Evolutionary conservation across 2,888 invertebrate genomes (phyloP), one percentile per base, ranked within the genome.

Genomic region (Vannuccia rotundouncinata): DNA sequence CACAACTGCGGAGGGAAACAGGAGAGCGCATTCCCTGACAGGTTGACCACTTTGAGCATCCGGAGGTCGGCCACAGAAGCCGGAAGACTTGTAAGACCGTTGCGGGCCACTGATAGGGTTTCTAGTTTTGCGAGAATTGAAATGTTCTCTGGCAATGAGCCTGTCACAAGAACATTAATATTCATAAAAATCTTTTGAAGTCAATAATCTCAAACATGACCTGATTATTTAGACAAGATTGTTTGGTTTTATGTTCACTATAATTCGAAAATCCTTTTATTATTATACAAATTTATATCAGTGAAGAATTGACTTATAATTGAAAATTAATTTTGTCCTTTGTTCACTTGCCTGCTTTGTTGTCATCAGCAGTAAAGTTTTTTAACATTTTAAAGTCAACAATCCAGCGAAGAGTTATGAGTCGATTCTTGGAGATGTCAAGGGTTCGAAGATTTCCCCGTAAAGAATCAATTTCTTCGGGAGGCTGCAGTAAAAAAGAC

Each of bases 401-500:
- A 81, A 92, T 89, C 80, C 87, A 87, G 17, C 86, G 83, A 0
- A 91, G 91, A 25, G 83, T 82, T 10, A 91, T 88, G 84, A 99
- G 92, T 86, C 92, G 93, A 89, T 99, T 99, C 83, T 94, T 92
- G 0, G 96, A 95, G 79, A 99, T 88, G 88, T 99, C 96, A 82
- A 99, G 89, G 59, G 93, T 95, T 83, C 98, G 91, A 80, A 99
- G 88, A 77, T 92, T 88, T 82, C 91, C 90, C 25, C 91, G 91
- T 78, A 93, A 89, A 79, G 90, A 90, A 82, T 90, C 90, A 25
- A 94, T 87, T 82, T 91, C 92, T 29, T 89, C 88, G 45, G 93
- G 93, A 45, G 45, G 45, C 45, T 45, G n/a, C n/a, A n/a, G n/a
- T n/a, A n/a, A n/a, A n/a, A n/a, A n/a, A n/a, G n/a, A n/a, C n/a